Base-by-base conservation (phyloP, 1,140 invertebrate genomes). In the Scaptodrosophila lebanonensis region DNA sequence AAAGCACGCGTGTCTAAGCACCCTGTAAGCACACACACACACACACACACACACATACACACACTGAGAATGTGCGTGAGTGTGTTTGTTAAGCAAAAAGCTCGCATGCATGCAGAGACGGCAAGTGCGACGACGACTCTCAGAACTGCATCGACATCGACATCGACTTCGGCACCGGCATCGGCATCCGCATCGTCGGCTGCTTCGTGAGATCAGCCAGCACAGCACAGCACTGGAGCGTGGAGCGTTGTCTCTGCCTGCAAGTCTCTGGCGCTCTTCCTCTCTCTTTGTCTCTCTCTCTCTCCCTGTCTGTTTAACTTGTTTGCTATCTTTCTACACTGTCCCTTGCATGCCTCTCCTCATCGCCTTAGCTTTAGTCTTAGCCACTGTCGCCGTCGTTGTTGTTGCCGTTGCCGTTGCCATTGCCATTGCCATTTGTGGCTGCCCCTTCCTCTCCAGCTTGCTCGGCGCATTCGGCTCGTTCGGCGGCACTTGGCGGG, bases 291-390 rank as follows among this genome's bases (percentile, higher is more conserved):
- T 22, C 43, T 58, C 29, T 22, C 6, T 12, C 52, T 66, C 68
- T 77, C 72, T 79, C 59, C 64, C 52, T 73, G 64, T 79, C 60
- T 82, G 75, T 69, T 73, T 68, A 79, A 82, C 69, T 79, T 79
- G 61, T 73, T 82, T 79, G 73, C 75, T 79, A 79, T 82, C 75
- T 82, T 79, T 82, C 73, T 79, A 79, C 75, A 77, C 66, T 52
- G 63, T 33, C 5, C 32, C 6, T 33, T 13, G 32, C 32, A n/a
- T n/a, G 12, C 3, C 12, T 3, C 8, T 33, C 12, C 32, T 33
- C 32, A 11, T 33, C 3, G 2, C 3, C 32, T n/a, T 33, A 8
- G 22, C 22, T n/a, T n/a, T n/a, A n/a, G n/a, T n/a, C 22, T 25
- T 25, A 8, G 22, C 22, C 22, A 33, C 3, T 43, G 29, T 27